Conservation (phyloP, 1,140 invertebrate genomes). For the Aphelenchoides fujianensis region DNA sequence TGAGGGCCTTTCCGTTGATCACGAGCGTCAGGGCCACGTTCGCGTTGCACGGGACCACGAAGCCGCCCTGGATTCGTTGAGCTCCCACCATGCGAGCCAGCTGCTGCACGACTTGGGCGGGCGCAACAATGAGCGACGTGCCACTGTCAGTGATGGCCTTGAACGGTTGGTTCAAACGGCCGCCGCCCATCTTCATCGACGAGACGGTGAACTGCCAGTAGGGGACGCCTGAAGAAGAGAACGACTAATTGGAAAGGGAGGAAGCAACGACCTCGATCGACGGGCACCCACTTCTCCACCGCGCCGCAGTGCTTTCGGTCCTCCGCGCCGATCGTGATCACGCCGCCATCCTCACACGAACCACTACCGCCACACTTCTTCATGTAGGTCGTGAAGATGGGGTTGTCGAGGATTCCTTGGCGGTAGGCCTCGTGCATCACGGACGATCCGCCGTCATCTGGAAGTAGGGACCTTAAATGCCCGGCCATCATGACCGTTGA, state of each 20-base stretch:
- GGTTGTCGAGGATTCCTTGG: conserved; percentile 4
- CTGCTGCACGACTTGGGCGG: not conserved
- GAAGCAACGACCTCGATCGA: not conserved
- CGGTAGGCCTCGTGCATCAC: conserved; percentile 11
- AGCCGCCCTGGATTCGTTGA: not conserved
- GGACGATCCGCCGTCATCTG: not conserved
- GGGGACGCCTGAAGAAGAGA: too few relatives aligned
- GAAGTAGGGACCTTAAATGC: too few relatives aligned
- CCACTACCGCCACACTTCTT: not conserved
- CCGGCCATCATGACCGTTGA: too few relatives aligned
- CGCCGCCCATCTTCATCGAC: not conserved
- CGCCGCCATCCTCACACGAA: not conserved
- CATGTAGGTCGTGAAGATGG: conserved; percentile 7
- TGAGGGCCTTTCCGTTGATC: not conserved
- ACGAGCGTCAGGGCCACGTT: not conserved
- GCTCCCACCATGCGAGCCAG: not conserved
- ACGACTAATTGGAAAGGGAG: not conserved
- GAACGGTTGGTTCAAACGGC: not conserved
- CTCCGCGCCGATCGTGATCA: conserved; percentile 9
- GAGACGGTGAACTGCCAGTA: conserved; percentile 1
- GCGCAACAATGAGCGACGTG: not conserved
- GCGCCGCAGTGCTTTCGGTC: conserved; percentile 3
- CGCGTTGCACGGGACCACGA: not conserved
- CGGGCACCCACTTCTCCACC: not conserved
- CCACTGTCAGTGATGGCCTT: not conserved